Percentiles rank a stretch among this genome's conserved stretches.
These are phyloP conservation scores for Athrips mouffetella DNA, from an alignment of 2,888 invertebrate genomes.

Conservation along the genomic window DNA sequence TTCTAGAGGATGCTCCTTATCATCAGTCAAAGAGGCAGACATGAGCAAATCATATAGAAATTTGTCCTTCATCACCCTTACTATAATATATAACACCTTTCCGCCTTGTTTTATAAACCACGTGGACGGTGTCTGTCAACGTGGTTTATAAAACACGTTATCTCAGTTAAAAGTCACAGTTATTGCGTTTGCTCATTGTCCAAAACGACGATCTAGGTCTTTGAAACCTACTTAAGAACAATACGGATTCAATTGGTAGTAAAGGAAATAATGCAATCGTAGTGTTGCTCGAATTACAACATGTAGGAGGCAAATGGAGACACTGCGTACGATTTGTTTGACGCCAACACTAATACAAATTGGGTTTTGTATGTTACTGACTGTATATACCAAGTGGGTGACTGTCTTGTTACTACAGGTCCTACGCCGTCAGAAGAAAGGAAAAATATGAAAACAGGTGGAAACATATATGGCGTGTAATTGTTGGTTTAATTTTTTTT, in stretches of 20 bases:
- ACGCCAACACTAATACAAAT: slow-evolving; percentile 14
- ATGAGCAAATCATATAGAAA: no score
- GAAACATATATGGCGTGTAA: no score
- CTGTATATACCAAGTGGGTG: not conserved
- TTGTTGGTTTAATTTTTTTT: no score
- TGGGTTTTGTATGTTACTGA: not conserved
- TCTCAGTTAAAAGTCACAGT: not conserved
- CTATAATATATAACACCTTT: no score
- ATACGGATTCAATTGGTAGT: not conserved
- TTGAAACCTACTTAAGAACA: not conserved
- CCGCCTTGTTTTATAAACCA: no score
- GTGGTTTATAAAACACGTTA: no score
- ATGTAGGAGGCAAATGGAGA: slow-evolving; percentile 18
- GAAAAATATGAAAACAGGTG: no score
- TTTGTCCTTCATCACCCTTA: no score
- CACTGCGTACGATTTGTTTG: slow-evolving; percentile 4
- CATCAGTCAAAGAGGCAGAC: no score
- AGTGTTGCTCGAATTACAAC: not conserved
- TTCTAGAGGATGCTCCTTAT: no score
- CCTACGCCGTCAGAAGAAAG: no score
- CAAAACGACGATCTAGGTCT: not conserved
- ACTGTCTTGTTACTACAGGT: not conserved
- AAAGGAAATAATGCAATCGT: slow-evolving; percentile 17
- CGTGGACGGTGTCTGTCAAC: no score
- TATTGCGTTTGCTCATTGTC: not conserved